Conservation (phyloP, 2,113 vertebrate genomes). For the Pithys albifrons region DNA sequence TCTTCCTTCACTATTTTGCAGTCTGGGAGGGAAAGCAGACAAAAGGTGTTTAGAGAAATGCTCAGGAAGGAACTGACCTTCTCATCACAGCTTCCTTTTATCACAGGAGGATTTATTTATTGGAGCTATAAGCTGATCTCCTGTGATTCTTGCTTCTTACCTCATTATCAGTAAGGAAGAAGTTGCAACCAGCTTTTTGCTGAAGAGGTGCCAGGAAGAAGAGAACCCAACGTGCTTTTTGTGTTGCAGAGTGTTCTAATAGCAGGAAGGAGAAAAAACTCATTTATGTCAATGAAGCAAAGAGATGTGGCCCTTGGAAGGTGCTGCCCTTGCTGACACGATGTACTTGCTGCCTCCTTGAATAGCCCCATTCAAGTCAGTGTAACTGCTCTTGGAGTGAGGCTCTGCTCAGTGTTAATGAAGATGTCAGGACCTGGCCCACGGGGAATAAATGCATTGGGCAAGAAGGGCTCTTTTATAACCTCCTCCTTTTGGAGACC, state of each 20-base stretch:
- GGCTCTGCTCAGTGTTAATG: constrained; percentile 42
- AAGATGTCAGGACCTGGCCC: constrained; percentile 35
- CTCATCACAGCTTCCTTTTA: not conserved
- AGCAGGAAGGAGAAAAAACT: constrained; percentile 6
- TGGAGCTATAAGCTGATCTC: not conserved
- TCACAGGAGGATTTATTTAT: not conserved
- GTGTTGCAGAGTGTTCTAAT: not conserved
- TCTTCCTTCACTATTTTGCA: not conserved
- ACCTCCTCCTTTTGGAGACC: constrained; percentile 53
- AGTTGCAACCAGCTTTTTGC: not conserved
- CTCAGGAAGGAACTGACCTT: not conserved
- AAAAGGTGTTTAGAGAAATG: not conserved
- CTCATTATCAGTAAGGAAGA: not conserved
- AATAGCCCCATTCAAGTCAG: constrained; percentile 25
- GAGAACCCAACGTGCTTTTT: not conserved
- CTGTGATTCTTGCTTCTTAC: not conserved
- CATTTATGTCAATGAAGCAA: not conserved
- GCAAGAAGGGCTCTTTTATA: constrained; percentile 63
- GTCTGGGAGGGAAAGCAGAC: not conserved
- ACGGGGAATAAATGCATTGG: not conserved
- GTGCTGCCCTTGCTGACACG: constrained; percentile 25
- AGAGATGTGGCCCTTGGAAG: constrained; percentile 30
- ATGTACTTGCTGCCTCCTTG: constrained; percentile 34
- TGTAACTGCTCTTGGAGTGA: not conserved
- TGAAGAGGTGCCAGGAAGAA: constrained; percentile 11